These are phyloP conservation scores for Uloborus diversus DNA, from an alignment of 1,140 invertebrate genomes.

Conservation along the genomic window DNA sequence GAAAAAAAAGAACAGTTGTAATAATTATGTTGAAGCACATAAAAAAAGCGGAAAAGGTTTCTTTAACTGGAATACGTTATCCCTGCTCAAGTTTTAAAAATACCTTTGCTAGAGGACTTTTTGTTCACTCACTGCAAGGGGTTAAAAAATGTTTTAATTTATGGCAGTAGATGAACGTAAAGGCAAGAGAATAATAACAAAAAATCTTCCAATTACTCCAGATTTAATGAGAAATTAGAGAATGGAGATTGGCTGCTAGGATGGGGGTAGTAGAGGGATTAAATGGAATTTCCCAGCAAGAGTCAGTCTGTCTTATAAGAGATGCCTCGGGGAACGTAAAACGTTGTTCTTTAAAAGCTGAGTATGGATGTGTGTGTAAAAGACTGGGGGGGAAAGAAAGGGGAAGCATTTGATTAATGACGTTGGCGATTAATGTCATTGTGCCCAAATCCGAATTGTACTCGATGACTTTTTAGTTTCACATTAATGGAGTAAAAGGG, in stretches of 20 bases:
- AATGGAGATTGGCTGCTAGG: constrained; percentile 33
- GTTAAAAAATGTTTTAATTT: constrained; percentile 55
- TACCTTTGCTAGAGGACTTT: neutral
- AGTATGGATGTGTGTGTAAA: neutral
- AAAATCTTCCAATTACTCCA: constrained; percentile 51
- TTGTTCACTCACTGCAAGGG: constrained; percentile 2
- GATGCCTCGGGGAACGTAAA: constrained; percentile 31
- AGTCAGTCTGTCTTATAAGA: neutral
- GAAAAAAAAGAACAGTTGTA: neutral
- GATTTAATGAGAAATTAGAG: constrained; percentile 56
- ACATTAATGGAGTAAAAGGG: constrained; percentile 34
- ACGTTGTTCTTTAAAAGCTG: constrained; percentile 51
- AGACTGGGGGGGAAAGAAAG: neutral
- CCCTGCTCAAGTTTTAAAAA: neutral
- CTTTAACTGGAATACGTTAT: neutral
- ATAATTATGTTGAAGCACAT: neutral
- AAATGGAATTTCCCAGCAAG: constrained; percentile 45
- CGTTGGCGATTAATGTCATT: constrained; percentile 51
- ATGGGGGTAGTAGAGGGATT: constrained; percentile 14
- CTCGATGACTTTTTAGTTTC: constrained; percentile 47
- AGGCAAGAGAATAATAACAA: constrained; percentile 1
- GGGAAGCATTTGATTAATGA: constrained; percentile 41
- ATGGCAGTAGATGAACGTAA: constrained; percentile 34
- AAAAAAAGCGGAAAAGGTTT: neutral
- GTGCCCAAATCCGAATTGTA: constrained; percentile 39